Evolutionary conservation across 2,797 vertebrate genomes (phyloP), one percentile per base, ranked within the genome.

Genomic region (Vireo griseus): DNA sequence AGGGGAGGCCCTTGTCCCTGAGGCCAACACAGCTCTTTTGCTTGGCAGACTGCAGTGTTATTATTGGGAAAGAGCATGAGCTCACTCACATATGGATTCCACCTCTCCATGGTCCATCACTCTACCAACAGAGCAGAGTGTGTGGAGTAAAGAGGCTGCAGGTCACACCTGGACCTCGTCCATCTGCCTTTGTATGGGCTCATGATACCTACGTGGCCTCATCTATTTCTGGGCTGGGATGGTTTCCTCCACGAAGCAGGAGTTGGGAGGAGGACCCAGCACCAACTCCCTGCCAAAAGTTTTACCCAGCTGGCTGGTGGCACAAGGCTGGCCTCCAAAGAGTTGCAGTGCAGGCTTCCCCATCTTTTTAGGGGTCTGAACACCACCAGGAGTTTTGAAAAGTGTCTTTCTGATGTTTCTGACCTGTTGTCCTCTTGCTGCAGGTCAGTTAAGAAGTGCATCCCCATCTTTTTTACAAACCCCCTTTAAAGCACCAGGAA

Each of bases 1-100:
- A 96, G 94, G 93, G 95, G 88, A 97, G 96, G 94, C 94, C 88
- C 96, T 97, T 95, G 92, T 97, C 95, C 95, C 95, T 12, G 59
- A 95, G 90, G 83, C 93, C 96, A 96, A 45, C 73, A 84, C 66
- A 52, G 95, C 93, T 95, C 93, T 96, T 96, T 95, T 95, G 57
- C 92, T 96, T 95, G 95, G 95, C 95, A 96, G 86, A 86, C 67
- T 0, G 0, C 47, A 52, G 81, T 95, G 95, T 96, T 97, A 77
- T 94, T 97, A 25, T 94, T 96, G 96, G 95, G 96, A 92, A 78
- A 81, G 86, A 91, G 94, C 93, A 74, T 95, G 93, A 95, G 90
- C 93, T 93, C 94, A 80, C 90, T 78, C 95, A 82, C 92, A 75
- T 63, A 82, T 71, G 86, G 94, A 92, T 95, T 92, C 92, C 83